A percentile compares a stretch with the other conserved stretches of the same genome.
Conservation (phyloP, 2,888 invertebrate genomes). For the Tyria jacobaeae region DNA sequence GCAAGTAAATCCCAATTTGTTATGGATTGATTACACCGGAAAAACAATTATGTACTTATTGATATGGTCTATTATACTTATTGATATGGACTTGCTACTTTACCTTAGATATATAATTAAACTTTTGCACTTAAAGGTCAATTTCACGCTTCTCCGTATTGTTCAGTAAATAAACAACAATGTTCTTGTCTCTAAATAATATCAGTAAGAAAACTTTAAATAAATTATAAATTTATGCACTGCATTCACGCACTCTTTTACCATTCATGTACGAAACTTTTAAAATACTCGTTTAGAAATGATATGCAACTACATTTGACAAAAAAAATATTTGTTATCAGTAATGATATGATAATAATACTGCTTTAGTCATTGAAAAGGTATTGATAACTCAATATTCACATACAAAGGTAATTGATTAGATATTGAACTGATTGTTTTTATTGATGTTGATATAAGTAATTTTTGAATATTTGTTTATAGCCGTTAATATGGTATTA, state of each 20-base stretch:
- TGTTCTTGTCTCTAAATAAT: neutral
- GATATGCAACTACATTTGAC: conserved; percentile 17
- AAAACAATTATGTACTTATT: too few species aligned
- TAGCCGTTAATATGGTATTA: neutral
- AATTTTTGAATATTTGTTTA: conserved; percentile 4
- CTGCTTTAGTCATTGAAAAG: conserved; percentile 2
- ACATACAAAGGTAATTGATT: conserved; percentile 34
- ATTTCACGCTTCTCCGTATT: neutral
- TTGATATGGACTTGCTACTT: neutral
- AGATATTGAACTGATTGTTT: conserved; percentile 27
- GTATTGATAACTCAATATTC: conserved; percentile 2
- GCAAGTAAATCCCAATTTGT: neutral
- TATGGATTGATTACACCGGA: too few species aligned
- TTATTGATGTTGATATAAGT: conserved; percentile 9
- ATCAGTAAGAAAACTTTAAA: neutral
- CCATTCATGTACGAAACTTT: neutral
- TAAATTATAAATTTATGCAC: neutral
- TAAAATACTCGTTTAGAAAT: neutral
- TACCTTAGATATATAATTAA: neutral
- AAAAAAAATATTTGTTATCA: conserved; percentile 11
- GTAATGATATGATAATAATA: conserved; percentile 9
- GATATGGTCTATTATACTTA: too few species aligned
- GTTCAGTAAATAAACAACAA: neutral
- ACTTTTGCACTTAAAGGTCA: neutral
- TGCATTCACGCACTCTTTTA: neutral